phyloP scores from a whole-genome alignment of 2,888 invertebrate genomes.

The Eristalis intricaria region DNA sequence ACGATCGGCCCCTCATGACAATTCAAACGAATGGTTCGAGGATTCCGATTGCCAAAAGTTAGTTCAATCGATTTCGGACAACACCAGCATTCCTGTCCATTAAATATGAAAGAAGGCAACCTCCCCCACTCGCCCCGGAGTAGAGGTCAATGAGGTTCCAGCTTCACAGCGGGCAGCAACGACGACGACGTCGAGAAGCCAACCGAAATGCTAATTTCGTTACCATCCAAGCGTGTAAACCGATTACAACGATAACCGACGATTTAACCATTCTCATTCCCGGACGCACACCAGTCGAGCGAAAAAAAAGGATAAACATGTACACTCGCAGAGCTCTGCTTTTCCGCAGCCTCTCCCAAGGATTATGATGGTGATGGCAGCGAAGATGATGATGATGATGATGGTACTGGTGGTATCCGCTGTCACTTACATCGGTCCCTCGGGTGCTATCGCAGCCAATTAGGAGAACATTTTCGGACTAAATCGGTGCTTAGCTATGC shows the following conservation, averaged over 20 bases:
- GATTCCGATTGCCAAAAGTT: conserved; percentile 12
- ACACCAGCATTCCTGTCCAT: conserved; percentile 33
- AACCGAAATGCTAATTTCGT: conserved; percentile 74
- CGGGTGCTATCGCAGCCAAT: conserved; percentile 81
- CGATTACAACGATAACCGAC: conserved; percentile 76
- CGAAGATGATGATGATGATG: conserved; percentile 57
- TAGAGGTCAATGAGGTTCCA: conserved; percentile 55
- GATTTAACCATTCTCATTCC: conserved; percentile 49
- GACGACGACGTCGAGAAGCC: conserved; percentile 10
- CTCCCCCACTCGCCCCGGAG: background rate
- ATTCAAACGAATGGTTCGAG: conserved; percentile 25
- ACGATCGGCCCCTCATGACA: background rate
- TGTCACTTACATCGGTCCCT: conserved; percentile 78
- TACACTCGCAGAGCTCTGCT: conserved; percentile 28
- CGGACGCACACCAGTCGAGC: conserved; percentile 11
- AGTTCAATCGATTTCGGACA: conserved; percentile 24
- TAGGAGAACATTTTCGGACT: conserved; percentile 77
- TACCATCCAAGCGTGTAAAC: conserved; percentile 79
- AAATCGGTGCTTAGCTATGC: conserved; percentile 77
- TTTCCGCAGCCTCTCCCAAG: conserved; percentile 7
- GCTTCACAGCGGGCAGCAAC: background rate
- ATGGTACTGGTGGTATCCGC: conserved; percentile 59
- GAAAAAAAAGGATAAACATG: conserved; percentile 48
- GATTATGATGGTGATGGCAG: conserved; percentile 55
- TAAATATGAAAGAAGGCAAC: conserved; percentile 24